phyloP scores from a whole-genome alignment of 2,888 invertebrate genomes.

The Spodoptera littoralis region DNA sequence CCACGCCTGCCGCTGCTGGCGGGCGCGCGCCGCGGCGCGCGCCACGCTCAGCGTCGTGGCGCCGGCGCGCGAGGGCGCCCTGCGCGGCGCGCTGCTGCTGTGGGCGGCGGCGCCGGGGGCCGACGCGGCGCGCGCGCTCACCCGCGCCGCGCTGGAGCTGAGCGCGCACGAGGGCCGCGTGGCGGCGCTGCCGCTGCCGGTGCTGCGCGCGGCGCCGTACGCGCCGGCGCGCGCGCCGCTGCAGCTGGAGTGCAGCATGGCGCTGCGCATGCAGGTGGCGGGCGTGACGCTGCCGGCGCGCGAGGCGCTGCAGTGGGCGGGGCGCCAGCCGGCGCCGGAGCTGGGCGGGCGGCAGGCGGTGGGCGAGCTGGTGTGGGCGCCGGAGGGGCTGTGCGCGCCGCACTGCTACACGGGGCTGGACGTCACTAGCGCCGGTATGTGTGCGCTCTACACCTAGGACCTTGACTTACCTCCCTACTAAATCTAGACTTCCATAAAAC shows the following conservation, averaged over 20 bases:
- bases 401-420: constrained; percentile 94
- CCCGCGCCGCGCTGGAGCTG: constrained; percentile 64
- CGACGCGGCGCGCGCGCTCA: constrained; percentile 36
- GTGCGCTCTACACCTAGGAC: no score
- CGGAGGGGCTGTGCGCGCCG: constrained; percentile 91
- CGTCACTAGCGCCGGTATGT: constrained; percentile 72
- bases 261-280: constrained; percentile 93
- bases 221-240: constrained; percentile 90
- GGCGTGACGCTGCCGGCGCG: constrained; percentile 90
- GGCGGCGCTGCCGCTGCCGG: constrained; percentile 62
- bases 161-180: constrained; percentile 24
- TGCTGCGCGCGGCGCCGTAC: constrained; percentile 51
- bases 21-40: constrained; percentile 57
- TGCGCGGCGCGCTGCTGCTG: constrained; percentile 41
- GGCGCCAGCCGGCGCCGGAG: constrained; percentile 68
- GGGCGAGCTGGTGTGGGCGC: constrained; percentile 92
- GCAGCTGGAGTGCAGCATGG: constrained; percentile 94
- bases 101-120: constrained; percentile 14
- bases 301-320: constrained; percentile 84
- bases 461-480: no score
- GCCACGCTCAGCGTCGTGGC: constrained; percentile 51
- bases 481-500: no score
- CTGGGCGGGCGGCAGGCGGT: constrained; percentile 79
- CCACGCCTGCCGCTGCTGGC: constrained; percentile 59
- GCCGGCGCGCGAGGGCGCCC: constrained; percentile 40